These are phyloP conservation scores for Arrhopalites spinosus DNA, from an alignment of 2,888 invertebrate genomes.

Conservation along the genomic window DNA sequence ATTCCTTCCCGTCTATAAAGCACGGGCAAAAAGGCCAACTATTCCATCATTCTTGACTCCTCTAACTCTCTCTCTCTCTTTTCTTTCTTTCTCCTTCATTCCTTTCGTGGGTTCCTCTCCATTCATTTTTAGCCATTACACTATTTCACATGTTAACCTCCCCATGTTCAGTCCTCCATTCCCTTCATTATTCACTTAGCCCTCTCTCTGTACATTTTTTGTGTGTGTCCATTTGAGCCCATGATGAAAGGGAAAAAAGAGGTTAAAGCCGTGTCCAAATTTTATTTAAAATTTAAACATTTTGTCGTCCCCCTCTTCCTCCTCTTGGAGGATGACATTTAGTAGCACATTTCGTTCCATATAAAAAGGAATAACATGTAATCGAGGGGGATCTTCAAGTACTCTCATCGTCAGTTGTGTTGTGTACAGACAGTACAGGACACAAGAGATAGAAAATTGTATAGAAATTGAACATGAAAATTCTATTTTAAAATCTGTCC, in stretches of 20 bases:
- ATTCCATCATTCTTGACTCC: constrained; percentile 25
- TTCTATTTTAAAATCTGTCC: not conserved
- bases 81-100: not conserved
- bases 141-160: not conserved
- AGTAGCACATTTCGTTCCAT: too few species aligned
- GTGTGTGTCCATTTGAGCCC: not conserved
- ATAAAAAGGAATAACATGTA: too few species aligned
- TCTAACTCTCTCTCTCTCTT: constrained; percentile 13
- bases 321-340: too few species aligned
- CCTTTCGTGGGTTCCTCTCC: constrained; percentile 14
- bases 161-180: not conserved
- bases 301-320: too few species aligned
- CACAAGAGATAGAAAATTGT: not conserved
- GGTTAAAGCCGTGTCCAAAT: too few species aligned
- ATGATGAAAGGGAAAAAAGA: too few species aligned
- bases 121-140: constrained; percentile 11
- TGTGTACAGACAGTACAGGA: not conserved
- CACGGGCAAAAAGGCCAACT: constrained; percentile 23
- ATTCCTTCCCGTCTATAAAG: constrained; percentile 22
- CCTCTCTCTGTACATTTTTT: not conserved
- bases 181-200: not conserved
- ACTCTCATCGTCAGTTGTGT: too few species aligned
- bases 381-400: too few species aligned
- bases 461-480: not conserved
- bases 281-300: too few species aligned